These are phyloP conservation scores for Heliconius cydno DNA, from an alignment of 2,888 invertebrate genomes.

Conservation along the genomic window DNA sequence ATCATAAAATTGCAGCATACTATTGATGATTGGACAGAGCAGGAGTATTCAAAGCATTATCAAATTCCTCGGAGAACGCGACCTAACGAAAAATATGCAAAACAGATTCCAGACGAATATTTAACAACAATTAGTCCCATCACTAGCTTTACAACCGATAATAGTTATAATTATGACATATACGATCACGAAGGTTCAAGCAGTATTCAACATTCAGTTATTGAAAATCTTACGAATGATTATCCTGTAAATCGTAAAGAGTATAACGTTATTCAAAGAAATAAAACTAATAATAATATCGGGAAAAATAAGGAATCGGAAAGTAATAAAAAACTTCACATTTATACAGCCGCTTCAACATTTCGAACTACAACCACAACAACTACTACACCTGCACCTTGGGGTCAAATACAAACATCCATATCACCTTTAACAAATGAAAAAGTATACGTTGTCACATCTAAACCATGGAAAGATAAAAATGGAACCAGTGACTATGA, in stretches of 20 bases:
- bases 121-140: slow-evolving; percentile 85
- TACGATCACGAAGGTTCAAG: slow-evolving; percentile 79
- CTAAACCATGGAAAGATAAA: slow-evolving; percentile 83
- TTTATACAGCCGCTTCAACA: slow-evolving; percentile 74
- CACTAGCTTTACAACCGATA: slow-evolving; percentile 62
- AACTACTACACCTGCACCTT: slow-evolving; percentile 77
- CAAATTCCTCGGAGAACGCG: slow-evolving; percentile 78
- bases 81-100: slow-evolving; percentile 85
- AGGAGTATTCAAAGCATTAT: slow-evolving; percentile 85
- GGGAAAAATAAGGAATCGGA: slow-evolving; percentile 61
- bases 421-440: slow-evolving; percentile 91
- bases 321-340: slow-evolving; percentile 68
- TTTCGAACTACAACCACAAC: slow-evolving; percentile 62
- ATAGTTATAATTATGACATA: slow-evolving; percentile 68
- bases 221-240: slow-evolving; percentile 62
- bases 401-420: slow-evolving; percentile 87
- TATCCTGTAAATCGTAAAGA: slow-evolving; percentile 59
- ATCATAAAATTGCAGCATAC: slow-evolving; percentile 90
- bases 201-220: slow-evolving; percentile 72
- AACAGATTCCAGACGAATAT: slow-evolving; percentile 90
- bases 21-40: slow-evolving; percentile 93
- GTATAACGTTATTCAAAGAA: slow-evolving; percentile 69
- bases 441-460: slow-evolving; percentile 92
- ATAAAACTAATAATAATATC: slow-evolving; percentile 58
- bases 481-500: slow-evolving; percentile 62